A percentile compares a stretch with the other conserved stretches of the same genome.
These are phyloP conservation scores for Holothuria leucospilota DNA, from an alignment of 53 echinoderm and acorn worm species.

Conservation along the genomic window DNA sequence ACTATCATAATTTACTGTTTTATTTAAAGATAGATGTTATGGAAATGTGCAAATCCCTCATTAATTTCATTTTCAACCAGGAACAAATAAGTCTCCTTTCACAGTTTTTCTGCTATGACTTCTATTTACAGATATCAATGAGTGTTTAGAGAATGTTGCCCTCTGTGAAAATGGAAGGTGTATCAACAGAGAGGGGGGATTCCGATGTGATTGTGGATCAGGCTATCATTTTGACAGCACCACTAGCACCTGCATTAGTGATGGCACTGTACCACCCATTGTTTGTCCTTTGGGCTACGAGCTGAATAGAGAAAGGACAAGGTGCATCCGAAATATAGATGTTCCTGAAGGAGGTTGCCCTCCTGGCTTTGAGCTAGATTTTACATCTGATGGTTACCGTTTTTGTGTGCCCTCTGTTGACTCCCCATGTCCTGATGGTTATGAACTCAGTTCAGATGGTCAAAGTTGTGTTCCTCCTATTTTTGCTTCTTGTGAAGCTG, in stretches of 20 bases:
- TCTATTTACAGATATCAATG: constrained; percentile 66
- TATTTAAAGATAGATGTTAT: too few relatives aligned
- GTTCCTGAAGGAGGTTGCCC: background rate
- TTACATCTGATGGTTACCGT: background rate
- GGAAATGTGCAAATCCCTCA: too few relatives aligned
- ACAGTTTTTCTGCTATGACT: background rate
- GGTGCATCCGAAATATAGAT: constrained; percentile 2
- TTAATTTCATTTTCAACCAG: too few relatives aligned
- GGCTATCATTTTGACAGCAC: constrained; percentile 66
- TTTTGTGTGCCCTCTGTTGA: background rate
- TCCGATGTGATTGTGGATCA: constrained; percentile 67
- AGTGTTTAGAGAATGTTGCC: constrained; percentile 58
- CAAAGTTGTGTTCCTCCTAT: constrained; percentile 35
- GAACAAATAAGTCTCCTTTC: too few relatives aligned
- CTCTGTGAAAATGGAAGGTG: constrained; percentile 77
- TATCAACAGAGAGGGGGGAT: constrained; percentile 69
- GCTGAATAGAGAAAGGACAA: background rate
- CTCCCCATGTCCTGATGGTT: constrained; percentile 40
- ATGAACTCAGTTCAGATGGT: constrained; percentile 32
- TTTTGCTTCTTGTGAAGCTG: background rate
- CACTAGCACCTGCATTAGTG: constrained; percentile 56
- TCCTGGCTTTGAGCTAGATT: background rate
- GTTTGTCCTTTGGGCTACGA: background rate
- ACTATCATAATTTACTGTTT: too few relatives aligned
- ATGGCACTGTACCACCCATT: background rate